Conservation (phyloP, 2,888 invertebrate genomes). For the Elmis aenea region DNA sequence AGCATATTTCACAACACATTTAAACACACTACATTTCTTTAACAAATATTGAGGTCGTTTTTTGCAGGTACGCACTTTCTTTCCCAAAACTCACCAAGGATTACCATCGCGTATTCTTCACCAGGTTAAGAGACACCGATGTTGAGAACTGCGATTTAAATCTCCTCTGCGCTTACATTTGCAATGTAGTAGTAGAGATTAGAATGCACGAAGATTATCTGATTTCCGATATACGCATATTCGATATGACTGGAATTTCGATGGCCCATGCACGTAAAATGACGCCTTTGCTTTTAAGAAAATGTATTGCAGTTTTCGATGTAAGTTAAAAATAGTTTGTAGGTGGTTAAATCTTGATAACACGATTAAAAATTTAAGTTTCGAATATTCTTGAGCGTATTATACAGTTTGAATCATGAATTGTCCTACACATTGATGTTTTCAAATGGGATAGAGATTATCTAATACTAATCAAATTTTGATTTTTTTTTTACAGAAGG, state of each 20-base stretch:
- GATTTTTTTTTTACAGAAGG: constrained; percentile 7
- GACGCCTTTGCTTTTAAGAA: constrained; percentile 45
- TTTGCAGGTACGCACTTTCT: constrained; percentile 46
- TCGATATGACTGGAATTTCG: constrained; percentile 44
- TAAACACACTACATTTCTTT: too few relatives aligned
- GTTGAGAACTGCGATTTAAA: constrained; percentile 37
- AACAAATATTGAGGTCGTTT: too few relatives aligned
- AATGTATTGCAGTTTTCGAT: constrained; percentile 45
- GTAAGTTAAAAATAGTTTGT: too few relatives aligned
- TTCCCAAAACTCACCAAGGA: constrained; percentile 48
- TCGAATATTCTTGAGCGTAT: too few relatives aligned
- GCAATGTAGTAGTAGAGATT: constrained; percentile 47
- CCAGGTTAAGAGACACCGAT: constrained; percentile 41
- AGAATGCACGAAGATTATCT: constrained; percentile 47
- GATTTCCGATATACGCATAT: constrained; percentile 46
- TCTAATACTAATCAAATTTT: not conserved
- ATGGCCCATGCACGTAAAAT: constrained; percentile 45
- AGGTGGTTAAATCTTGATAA: too few relatives aligned
- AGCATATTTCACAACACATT: too few relatives aligned
- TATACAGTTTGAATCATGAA: too few relatives aligned
- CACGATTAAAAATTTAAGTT: too few relatives aligned
- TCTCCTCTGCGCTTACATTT: too few relatives aligned
- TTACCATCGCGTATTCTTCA: constrained; percentile 46
- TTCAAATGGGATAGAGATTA: too few relatives aligned
- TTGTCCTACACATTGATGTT: too few relatives aligned